phyloP scores from a whole-genome alignment of 2,797 vertebrate genomes.

The Macropodus opercularis region DNA sequence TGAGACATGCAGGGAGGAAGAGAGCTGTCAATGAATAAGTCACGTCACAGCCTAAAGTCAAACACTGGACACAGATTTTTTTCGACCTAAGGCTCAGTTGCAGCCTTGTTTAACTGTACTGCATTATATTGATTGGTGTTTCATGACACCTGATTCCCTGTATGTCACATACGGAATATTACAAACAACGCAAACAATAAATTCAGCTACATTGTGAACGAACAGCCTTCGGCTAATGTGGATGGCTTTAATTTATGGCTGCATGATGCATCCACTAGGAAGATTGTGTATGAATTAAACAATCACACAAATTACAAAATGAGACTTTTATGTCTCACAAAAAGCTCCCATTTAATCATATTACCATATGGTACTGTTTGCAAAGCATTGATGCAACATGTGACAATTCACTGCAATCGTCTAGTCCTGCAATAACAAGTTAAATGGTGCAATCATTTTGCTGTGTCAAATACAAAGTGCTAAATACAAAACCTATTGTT shows the following conservation, averaged over 20 bases:
- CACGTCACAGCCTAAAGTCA: no score
- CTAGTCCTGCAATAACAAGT: constrained; percentile 7
- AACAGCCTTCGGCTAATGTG: neutral
- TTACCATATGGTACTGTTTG: constrained; percentile 5
- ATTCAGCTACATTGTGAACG: neutral
- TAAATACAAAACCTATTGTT: constrained; percentile 34
- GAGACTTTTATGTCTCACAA: constrained; percentile 9
- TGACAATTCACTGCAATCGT: constrained; percentile 7
- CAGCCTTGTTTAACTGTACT: neutral
- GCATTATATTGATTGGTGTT: no score
- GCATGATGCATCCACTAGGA: neutral
- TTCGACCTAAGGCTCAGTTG: no score
- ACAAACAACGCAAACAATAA: neutral
- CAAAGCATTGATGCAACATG: constrained; percentile 8
- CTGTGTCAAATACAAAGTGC: constrained; percentile 11
- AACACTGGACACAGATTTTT: no score
- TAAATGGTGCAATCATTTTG: constrained; percentile 16
- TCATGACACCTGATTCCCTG: no score
- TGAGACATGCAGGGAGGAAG: neutral
- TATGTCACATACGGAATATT: no score
- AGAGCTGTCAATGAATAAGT: neutral
- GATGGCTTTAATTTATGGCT: constrained; percentile 1
- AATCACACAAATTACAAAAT: constrained; percentile 6
- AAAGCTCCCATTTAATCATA: constrained; percentile 25
- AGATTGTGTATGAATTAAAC: constrained; percentile 3